Evolutionary conservation across 1,140 invertebrate species (phyloP), one percentile per base, ranked within the genome.

Genomic region (Atta cephalotes): DNA sequence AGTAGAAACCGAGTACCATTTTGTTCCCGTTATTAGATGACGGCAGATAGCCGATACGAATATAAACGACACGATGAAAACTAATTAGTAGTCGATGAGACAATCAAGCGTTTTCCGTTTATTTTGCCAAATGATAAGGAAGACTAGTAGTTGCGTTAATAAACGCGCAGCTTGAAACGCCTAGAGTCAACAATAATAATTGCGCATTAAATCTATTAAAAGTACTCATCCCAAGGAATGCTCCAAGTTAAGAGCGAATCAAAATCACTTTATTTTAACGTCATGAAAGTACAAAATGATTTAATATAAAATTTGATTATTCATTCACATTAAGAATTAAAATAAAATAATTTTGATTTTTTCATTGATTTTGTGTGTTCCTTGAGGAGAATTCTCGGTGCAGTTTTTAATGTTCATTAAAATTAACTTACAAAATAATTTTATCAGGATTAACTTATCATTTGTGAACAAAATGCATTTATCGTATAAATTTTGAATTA

Each of bases 1-100:
- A 66, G n/a, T 35, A 39, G 72, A 66, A n/a, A 56, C 5, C n/a
- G 70, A 78, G 60, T 45, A 56, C 31, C 62, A 70, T 68, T 35
- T 84, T 74, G 80, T 39, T 45, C 58, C 49, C 53, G 85, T 72
- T 87, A 87, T 87, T 87, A 87, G 31, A 87, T 82, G 79, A 86
- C 85, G 45, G 31, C 72, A 39, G 66, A 62, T 68, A 28, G 21
- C 58, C 51, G 58, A 87, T 87, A 63, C 31, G 51, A 82, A 72
- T 81, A 39, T 72, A 63, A 86, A 81, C 7, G 66, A 63, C 12
- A 51, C 35, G 21, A 28, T 25, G 66, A 51, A 35, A 68, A 68
- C 68, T 82, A 87, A 87, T 87, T 65, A 28, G 18, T 21, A 45
- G 12, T n/a, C 65, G 31, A 62, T 25, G 28, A 45, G 31, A 63